Evolutionary conservation across 2,113 vertebrate genomes (phyloP).

Genomic region (Nycticryphes semicollaris): DNA sequence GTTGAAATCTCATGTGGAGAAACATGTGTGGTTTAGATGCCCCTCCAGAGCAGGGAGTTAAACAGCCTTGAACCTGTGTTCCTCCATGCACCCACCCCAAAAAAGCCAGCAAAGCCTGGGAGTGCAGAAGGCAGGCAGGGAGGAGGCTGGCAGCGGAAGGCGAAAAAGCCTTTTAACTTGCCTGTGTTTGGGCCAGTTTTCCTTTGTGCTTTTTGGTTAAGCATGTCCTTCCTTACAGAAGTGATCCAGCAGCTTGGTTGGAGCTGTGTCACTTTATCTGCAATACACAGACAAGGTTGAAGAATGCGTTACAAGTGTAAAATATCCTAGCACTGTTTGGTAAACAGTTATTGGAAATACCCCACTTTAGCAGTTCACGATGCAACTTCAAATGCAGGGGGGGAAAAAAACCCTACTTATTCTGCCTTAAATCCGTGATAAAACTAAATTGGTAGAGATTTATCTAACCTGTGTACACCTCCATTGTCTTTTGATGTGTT

Average conservation of each 20-base stretch:
- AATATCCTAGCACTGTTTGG: neutral
- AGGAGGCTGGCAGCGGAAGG: neutral
- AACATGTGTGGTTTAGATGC: neutral
- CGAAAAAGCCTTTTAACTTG: neutral
- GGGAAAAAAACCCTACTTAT: neutral
- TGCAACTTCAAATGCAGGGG: neutral
- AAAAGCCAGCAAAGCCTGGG: neutral
- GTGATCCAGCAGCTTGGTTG: neutral
- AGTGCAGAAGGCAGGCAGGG: neutral
- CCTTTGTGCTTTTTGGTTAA: neutral
- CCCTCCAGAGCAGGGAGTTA: neutral
- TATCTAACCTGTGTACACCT: slow-evolving; percentile 31
- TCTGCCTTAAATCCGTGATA: slow-evolving; percentile 72
- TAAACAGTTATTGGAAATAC: neutral
- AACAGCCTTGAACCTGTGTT: neutral
- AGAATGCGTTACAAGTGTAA: neutral
- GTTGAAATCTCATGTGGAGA: neutral
- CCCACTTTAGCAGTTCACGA: neutral
- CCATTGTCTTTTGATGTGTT: slow-evolving; percentile 41
- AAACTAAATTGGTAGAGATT: slow-evolving; percentile 24
- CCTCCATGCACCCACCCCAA: neutral
- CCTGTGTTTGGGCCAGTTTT: neutral
- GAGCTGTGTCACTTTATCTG: neutral
- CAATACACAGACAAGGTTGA: neutral
- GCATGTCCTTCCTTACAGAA: neutral